Evolutionary conservation across 2,888 invertebrate genomes (phyloP).

Genomic region (Aporophyla lueneburgensis): DNA sequence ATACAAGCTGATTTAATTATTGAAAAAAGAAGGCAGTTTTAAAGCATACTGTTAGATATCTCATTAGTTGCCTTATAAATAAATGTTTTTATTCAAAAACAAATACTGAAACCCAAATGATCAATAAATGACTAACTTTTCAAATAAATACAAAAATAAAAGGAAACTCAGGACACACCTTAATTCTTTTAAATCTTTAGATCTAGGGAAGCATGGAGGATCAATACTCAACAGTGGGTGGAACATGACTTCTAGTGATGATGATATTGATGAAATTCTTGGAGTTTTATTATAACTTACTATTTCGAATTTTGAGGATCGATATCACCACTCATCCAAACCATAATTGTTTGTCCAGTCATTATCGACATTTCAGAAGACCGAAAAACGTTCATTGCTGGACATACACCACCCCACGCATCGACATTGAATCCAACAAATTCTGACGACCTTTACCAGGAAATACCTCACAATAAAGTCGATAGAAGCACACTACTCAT

Average conservation of each 20-base stretch:
- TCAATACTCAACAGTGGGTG: too few relatives aligned
- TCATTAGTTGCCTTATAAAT: not conserved
- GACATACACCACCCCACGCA: not conserved
- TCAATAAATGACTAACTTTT: too few relatives aligned
- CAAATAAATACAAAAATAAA: too few relatives aligned
- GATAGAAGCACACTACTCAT: not conserved
- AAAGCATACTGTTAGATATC: not conserved
- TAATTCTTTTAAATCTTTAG: not conserved
- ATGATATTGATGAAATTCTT: not conserved
- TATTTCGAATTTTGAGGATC: not conserved
- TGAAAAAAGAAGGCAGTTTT: not conserved
- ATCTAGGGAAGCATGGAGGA: not conserved
- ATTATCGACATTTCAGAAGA: not conserved
- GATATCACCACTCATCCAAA: too few relatives aligned
- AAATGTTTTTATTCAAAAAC: too few relatives aligned
- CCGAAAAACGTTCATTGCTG: not conserved
- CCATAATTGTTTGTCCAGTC: not conserved
- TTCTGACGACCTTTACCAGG: not conserved
- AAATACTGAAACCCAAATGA: too few relatives aligned
- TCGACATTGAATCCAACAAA: not conserved
- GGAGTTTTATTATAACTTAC: not conserved
- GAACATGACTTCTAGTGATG: not conserved
- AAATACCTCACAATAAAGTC: not conserved
- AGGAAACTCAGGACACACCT: too few relatives aligned
- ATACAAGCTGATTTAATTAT: constrained; percentile 24